phyloP scores from a whole-genome alignment of 23 tunicate species.

The Diplosoma virens region DNA sequence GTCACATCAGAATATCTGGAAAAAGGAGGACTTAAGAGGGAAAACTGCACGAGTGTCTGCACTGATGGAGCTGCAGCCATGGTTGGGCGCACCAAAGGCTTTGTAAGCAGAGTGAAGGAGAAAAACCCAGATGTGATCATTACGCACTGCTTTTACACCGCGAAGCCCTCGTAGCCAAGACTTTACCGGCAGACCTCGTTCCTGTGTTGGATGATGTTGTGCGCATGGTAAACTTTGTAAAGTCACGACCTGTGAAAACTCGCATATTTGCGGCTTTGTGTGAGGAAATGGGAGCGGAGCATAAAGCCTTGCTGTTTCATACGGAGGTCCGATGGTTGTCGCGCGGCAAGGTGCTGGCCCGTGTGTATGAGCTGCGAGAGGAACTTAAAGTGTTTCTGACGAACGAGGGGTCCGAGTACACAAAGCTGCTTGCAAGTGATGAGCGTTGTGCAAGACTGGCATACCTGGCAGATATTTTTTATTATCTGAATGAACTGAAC shows the following conservation, averaged over 20 bases:
- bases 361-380: constrained; percentile 8
- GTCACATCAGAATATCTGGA: constrained; percentile 32
- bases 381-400: constrained; percentile 26
- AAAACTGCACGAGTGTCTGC: constrained; percentile 30
- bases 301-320: constrained; percentile 15
- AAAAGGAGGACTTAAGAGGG: constrained; percentile 31
- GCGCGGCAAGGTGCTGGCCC: constrained; percentile 15
- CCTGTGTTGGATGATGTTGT: constrained; percentile 33
- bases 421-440: constrained; percentile 25
- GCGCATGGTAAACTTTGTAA: constrained; percentile 33
- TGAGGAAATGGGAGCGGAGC: constrained; percentile 29
- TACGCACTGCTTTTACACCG: constrained; percentile 40
- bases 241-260: constrained; percentile 36
- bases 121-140: constrained; percentile 21
- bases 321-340: constrained; percentile 13
- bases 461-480: constrained; percentile 32
- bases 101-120: constrained; percentile 39
- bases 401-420: constrained; percentile 23
- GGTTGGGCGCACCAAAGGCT: constrained; percentile 26
- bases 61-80: constrained; percentile 37
- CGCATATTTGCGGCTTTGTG: constrained; percentile 35
- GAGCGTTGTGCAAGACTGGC: constrained; percentile 31
- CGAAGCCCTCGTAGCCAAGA: constrained; percentile 38
- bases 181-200: constrained; percentile 45
- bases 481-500: constrained; percentile 28